Conservation (phyloP, 2,888 invertebrate species). For the Napeogenes sylphis region DNA sequence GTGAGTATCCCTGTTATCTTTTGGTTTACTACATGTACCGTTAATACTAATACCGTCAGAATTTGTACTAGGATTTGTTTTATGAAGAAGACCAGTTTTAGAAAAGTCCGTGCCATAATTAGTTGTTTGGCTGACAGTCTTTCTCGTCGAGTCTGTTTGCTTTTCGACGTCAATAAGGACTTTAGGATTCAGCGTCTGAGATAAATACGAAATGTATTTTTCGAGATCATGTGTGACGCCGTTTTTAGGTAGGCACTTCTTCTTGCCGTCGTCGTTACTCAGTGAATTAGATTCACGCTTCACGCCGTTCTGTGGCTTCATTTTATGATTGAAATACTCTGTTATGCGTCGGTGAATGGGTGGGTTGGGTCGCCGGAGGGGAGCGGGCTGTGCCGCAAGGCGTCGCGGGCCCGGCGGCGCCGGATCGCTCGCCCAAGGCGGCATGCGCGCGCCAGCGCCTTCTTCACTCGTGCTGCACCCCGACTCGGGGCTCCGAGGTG, state of each 20-base stretch:
- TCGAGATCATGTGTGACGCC: conserved; percentile 70
- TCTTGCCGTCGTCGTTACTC: conserved; percentile 59
- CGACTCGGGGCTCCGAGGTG: conserved; percentile 86
- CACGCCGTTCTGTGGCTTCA: conserved; percentile 81
- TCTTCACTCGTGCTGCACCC: conserved; percentile 78
- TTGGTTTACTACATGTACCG: conserved; percentile 42
- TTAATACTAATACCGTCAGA: conserved; percentile 51
- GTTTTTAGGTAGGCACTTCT: conserved; percentile 68
- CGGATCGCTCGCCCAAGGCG: conserved; percentile 73
- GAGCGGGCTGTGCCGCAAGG: conserved; percentile 61
- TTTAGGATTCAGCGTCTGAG: conserved; percentile 70
- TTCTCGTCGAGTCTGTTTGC: conserved; percentile 46
- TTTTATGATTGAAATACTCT: conserved; percentile 90
- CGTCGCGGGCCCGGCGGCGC: conserved; percentile 69
- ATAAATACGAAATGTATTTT: conserved; percentile 72
- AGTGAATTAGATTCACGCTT: conserved; percentile 61
- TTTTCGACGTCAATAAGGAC: conserved; percentile 66
- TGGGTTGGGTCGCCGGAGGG: conserved; percentile 52
- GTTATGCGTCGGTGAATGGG: conserved; percentile 87
- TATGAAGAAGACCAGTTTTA: conserved; percentile 51
- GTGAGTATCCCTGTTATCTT: conserved; percentile 51
- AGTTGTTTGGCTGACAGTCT: conserved; percentile 33
- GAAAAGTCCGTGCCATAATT: conserved; percentile 40
- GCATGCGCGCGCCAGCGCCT: conserved; percentile 66
- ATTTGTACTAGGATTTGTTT: conserved; percentile 41